Conservation (phyloP, 2,888 invertebrate genomes). For the Aporophyla lueneburgensis region DNA sequence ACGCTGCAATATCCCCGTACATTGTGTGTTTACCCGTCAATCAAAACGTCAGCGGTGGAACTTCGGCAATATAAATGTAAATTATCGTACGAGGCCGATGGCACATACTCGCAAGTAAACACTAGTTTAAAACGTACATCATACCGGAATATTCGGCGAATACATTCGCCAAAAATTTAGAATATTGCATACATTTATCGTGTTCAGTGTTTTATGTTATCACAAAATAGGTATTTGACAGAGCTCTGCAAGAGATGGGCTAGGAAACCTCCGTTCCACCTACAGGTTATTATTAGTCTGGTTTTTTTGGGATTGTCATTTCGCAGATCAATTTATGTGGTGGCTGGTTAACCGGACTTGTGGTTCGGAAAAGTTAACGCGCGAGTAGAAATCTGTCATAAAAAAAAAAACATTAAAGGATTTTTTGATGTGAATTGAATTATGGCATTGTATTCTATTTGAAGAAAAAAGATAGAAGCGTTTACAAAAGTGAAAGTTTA, state of each 20-base stretch:
- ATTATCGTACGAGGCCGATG: conserved; percentile 49
- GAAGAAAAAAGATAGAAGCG: too few relatives aligned
- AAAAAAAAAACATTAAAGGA: too few relatives aligned
- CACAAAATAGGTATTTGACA: background rate
- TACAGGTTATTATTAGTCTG: background rate
- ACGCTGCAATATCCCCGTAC: conserved; percentile 45
- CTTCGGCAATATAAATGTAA: conserved; percentile 70
- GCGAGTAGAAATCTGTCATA: too few relatives aligned
- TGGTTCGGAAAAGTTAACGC: too few relatives aligned
- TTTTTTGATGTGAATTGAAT: too few relatives aligned
- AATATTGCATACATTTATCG: conserved; percentile 12
- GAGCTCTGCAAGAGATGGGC: background rate
- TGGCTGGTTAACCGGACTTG: too few relatives aligned
- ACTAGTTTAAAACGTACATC: conserved; percentile 34
- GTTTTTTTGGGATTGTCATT: too few relatives aligned
- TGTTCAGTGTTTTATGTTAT: background rate
- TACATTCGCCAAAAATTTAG: conserved; percentile 12
- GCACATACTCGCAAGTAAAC: conserved; percentile 25
- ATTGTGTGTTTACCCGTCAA: conserved; percentile 60
- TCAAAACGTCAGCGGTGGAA: conserved; percentile 63
- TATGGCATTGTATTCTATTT: too few relatives aligned
- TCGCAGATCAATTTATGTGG: too few relatives aligned
- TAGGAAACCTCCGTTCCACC: background rate
- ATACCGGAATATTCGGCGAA: background rate
- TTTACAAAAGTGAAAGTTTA: background rate